A percentile compares a stretch with the other conserved stretches of the same genome.
Evolutionary conservation across 2,113 vertebrate species (phyloP).

Genomic region (Smithornis capensis): DNA sequence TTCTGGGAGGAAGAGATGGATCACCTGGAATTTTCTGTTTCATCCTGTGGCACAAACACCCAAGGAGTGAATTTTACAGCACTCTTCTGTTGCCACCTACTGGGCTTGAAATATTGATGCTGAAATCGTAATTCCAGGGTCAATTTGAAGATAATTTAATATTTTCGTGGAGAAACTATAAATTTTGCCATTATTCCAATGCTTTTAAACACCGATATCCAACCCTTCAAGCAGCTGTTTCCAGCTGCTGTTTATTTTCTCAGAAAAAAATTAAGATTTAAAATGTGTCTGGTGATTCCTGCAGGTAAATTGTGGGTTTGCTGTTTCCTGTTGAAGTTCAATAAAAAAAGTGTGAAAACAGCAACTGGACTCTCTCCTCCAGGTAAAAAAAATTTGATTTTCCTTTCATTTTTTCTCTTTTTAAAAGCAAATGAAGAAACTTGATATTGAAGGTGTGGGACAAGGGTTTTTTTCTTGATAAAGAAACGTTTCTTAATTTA

Average conservation of each 20-base stretch:
- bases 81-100: slow-evolving; percentile 43
- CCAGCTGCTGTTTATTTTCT: not conserved
- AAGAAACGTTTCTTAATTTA: not conserved
- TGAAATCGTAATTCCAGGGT: not conserved
- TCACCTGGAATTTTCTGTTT: not conserved
- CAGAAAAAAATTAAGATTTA: not conserved
- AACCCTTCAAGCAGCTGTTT: not conserved
- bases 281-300: not conserved
- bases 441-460: not conserved
- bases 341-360: not conserved
- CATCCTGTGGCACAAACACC: not conserved
- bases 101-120: not conserved
- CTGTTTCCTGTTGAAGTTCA: not conserved
- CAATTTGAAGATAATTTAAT: not conserved
- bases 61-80: not conserved
- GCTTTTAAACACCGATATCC: not conserved
- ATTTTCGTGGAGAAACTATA: not conserved
- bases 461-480: not conserved
- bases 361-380: not conserved
- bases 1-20: not conserved
- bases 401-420: not conserved
- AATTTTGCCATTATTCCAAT: not conserved
- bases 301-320: not conserved
- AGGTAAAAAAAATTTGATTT: not conserved
- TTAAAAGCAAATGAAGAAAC: not conserved